These are phyloP conservation scores for Pseudobourletiella spinata DNA, from an alignment of 1,140 invertebrate species.

Conservation along the genomic window DNA sequence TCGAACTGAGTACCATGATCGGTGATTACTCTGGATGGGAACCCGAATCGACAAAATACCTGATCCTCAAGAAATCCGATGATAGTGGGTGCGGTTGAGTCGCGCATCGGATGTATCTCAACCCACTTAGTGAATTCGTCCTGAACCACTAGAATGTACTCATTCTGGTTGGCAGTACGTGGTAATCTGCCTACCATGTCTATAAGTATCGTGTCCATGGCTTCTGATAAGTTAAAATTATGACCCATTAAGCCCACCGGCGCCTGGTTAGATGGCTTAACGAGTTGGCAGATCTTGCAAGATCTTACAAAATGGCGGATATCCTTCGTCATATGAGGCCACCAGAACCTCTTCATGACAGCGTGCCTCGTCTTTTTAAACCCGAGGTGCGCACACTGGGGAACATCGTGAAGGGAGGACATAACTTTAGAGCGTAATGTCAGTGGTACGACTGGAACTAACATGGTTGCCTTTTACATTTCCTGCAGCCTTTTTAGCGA, in stretches of 20 bases:
- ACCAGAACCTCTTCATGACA: conserved; percentile 18
- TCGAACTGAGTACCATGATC: conserved; percentile 36
- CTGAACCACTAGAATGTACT: conserved; percentile 37
- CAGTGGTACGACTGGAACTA: too few relatives aligned
- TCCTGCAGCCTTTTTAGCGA: too few relatives aligned
- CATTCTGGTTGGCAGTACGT: conserved; percentile 11
- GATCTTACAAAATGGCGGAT: conserved; percentile 21
- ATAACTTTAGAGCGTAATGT: too few relatives aligned
- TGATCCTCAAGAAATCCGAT: conserved; percentile 34
- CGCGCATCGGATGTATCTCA: conserved; percentile 33
- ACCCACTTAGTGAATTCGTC: conserved; percentile 39
- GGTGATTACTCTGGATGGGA: conserved; percentile 37
- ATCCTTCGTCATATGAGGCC: conserved; percentile 22
- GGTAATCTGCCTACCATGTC: conserved; percentile 32
- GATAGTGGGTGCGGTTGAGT: conserved; percentile 37
- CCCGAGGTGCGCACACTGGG: too few relatives aligned
- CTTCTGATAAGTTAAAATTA: background rate
- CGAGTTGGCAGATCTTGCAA: conserved; percentile 25
- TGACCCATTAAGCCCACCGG: conserved; percentile 4
- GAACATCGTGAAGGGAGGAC: too few relatives aligned
- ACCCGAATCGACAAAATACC: conserved; percentile 36
- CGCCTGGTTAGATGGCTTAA: conserved; percentile 7
- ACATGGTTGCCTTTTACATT: too few relatives aligned
- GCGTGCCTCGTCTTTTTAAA: conserved; percentile 9
- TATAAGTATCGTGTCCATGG: conserved; percentile 21